These are phyloP conservation scores for Acronicta alni DNA, from an alignment of 2,888 invertebrate genomes.

Conservation along the genomic window DNA sequence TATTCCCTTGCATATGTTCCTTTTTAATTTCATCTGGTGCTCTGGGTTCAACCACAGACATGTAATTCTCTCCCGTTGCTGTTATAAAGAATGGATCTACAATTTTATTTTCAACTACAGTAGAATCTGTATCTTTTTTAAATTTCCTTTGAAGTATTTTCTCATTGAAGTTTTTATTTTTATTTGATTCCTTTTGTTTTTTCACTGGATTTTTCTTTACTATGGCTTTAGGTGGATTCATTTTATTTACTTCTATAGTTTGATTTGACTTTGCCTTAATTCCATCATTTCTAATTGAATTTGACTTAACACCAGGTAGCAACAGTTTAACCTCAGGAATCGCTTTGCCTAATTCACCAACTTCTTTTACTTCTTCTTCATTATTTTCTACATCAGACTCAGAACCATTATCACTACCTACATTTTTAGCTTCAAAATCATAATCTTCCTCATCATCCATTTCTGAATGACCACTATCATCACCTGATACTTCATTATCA, in stretches of 20 bases:
- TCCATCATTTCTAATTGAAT: slow-evolving; percentile 4
- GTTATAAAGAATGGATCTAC: slow-evolving; percentile 86
- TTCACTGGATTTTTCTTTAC: slow-evolving; percentile 65
- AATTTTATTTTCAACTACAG: slow-evolving; percentile 67
- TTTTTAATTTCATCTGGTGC: slow-evolving; percentile 84
- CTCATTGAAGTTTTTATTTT: slow-evolving; percentile 79
- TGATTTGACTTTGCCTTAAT: not conserved
- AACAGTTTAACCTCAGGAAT: slow-evolving; percentile 18
- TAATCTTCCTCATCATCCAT: slow-evolving; percentile 7
- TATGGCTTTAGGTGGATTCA: slow-evolving; percentile 39
- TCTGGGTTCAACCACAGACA: slow-evolving; percentile 82
- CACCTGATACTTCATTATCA: slow-evolving; percentile 17
- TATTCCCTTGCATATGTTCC: slow-evolving; percentile 79
- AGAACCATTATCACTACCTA: slow-evolving; percentile 10
- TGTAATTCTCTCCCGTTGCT: slow-evolving; percentile 81
- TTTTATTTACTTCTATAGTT: slow-evolving; percentile 19
- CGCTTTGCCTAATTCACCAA: slow-evolving; percentile 8
- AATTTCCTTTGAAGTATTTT: slow-evolving; percentile 76
- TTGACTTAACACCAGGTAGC: slow-evolving; percentile 11
- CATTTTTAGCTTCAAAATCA: slow-evolving; percentile 10
- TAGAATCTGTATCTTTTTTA: slow-evolving; percentile 66
- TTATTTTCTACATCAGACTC: slow-evolving; percentile 16
- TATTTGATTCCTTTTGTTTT: slow-evolving; percentile 73
- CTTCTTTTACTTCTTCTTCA: slow-evolving; percentile 11
- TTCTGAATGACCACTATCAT: slow-evolving; percentile 33